phyloP scores from a whole-genome alignment of 2,797 vertebrate species.

The Pangasius krempfi region DNA sequence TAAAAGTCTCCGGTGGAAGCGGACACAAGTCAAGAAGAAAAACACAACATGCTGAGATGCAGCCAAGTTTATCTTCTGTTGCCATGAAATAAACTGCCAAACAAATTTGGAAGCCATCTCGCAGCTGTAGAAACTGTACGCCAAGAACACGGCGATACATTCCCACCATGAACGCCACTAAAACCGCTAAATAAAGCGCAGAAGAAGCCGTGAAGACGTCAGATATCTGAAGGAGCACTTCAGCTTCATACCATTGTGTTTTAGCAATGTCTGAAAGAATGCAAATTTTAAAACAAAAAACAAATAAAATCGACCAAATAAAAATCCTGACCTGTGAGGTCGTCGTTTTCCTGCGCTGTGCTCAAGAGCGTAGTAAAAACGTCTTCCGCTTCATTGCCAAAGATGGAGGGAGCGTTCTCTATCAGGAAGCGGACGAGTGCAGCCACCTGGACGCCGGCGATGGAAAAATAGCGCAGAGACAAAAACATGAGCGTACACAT shows the following conservation, averaged over 20 bases:
- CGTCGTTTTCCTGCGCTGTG: slow-evolving; percentile 39
- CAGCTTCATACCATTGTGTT: neutral
- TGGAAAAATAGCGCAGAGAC: neutral
- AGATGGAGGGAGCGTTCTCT: slow-evolving; percentile 75
- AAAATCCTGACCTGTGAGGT: slow-evolving; percentile 58
- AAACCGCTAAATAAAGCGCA: neutral
- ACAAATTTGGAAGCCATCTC: neutral
- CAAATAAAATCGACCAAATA: neutral
- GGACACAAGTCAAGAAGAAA: neutral
- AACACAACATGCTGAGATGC: neutral
- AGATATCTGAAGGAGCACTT: too few species aligned
- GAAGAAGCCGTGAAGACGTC: neutral
- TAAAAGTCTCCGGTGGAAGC: neutral
- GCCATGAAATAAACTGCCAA: neutral
- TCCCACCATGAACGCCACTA: neutral
- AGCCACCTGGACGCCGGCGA: slow-evolving; percentile 68
- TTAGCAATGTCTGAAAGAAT: neutral
- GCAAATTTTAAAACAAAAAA: neutral
- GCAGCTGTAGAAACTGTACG: neutral
- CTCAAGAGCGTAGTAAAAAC: slow-evolving; percentile 62
- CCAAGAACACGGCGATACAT: neutral
- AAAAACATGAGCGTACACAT: neutral
- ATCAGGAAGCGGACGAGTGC: slow-evolving; percentile 76
- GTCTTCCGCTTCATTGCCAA: slow-evolving; percentile 72
- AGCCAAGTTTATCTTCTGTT: slow-evolving; percentile 3